Evolutionary conservation across 1,140 invertebrate genomes (phyloP), one percentile per base, ranked within the genome.

Genomic region (Pseudomyrmex flavicornis): DNA sequence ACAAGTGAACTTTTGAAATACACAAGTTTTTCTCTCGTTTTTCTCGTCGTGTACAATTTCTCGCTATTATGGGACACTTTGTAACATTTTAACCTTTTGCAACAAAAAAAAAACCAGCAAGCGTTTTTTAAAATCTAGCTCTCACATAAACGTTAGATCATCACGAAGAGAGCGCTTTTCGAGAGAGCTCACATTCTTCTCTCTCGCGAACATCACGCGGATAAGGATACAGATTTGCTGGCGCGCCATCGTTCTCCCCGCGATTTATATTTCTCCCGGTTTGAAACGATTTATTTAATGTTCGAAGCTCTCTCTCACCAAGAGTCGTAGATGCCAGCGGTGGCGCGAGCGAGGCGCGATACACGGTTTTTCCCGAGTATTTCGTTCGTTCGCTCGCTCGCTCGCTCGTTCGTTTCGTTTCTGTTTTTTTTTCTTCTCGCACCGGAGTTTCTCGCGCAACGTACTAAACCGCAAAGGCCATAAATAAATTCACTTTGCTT

Each of bases 231-330:
- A 70, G 76, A 79, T 79, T 79, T 70, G 52, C 44, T 46, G 65
- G 54, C 76, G 62, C 74, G 62, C 74, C 48, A 77, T 77, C 75
- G 44, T 72, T 59, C 66, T 72, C 15, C 63, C 17, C 15, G 65
- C 66, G 76, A 80, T 72, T 80, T 80, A 72, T 80, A 80, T 72
- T 80, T 80, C 66, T 35, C 44, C 22, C 66, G 76, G 76, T 80
- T 80, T 80, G 72, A 70, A 80, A 50, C 76, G 76, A 80, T 80
- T 80, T 80, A 80, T 80, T 80, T 80, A 80, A 80, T n/a, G 54
- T 80, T 79, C 52, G 76, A 20, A 15, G 3, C 62, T 65, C 62
- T 70, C 66, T 70, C 66, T 56, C 20, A 48, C 54, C 65, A 48
- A 72, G 44, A 80, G 2, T 72, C 73, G 82, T 65, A 75, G 61